These are phyloP conservation scores for Daphoenositta chrysoptera DNA, from an alignment of 2,113 vertebrate species.

Conservation along the genomic window DNA sequence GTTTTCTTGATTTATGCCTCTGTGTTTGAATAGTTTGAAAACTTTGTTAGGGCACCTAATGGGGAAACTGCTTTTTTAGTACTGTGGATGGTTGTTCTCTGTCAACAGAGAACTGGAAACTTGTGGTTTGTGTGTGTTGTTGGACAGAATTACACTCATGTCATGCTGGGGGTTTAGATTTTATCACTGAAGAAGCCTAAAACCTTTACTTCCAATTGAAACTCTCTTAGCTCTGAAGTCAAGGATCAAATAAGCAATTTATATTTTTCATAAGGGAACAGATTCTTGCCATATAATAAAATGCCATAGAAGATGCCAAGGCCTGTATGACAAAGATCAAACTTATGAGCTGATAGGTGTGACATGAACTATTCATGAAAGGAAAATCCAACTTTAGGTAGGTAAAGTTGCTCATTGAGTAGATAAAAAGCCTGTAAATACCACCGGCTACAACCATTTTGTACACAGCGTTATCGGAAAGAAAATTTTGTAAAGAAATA, in stretches of 20 bases:
- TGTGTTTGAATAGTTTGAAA: constrained; percentile 37
- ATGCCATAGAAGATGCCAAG: neutral
- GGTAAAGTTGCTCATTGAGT: neutral
- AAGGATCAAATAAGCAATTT: neutral
- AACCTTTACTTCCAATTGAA: neutral
- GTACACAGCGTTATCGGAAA: neutral
- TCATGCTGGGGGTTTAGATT: neutral
- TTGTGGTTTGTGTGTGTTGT: neutral
- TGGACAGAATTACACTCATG: neutral
- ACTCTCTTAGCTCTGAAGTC: neutral
- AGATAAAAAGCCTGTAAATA: neutral
- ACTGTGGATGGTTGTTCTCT: constrained; percentile 26
- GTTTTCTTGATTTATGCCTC: constrained; percentile 58
- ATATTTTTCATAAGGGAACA: neutral
- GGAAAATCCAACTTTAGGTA: neutral
- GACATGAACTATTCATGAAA: neutral
- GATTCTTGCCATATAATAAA: neutral
- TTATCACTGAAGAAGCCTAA: neutral
- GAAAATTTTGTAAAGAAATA: neutral
- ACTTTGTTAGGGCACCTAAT: constrained; percentile 12
- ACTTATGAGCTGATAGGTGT: neutral
- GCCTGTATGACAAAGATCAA: neutral
- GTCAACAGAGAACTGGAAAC: neutral
- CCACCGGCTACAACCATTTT: neutral
- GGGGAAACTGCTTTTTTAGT: neutral